Conservation (phyloP, 2,797 vertebrate genomes). For the Avahi laniger region DNA sequence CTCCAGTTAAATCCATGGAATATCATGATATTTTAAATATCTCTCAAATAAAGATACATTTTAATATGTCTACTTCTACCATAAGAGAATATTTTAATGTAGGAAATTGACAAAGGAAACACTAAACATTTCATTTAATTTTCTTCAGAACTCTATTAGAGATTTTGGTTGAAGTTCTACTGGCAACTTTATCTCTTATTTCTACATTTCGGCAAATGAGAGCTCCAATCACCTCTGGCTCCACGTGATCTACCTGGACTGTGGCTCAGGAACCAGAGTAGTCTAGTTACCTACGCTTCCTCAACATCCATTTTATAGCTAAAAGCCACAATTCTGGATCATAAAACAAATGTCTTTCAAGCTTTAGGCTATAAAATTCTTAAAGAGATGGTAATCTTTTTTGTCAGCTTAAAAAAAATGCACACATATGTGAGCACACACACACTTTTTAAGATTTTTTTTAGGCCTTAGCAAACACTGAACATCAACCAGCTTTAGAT, state of each 20-base stretch:
- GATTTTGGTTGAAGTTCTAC: background rate
- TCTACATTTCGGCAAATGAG: background rate
- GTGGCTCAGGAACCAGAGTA: background rate
- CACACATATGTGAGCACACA: background rate
- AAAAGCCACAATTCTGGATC: background rate
- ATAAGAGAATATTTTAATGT: background rate
- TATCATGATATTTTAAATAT: background rate
- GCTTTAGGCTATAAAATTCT: background rate
- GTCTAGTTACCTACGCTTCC: background rate
- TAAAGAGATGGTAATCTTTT: background rate
- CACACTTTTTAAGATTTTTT: background rate
- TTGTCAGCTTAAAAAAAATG: background rate
- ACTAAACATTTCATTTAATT: background rate
- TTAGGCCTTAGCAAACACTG: background rate
- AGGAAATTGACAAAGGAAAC: background rate
- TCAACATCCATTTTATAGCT: background rate
- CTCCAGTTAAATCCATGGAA: background rate
- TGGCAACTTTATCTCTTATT: background rate
- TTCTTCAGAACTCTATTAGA: background rate
- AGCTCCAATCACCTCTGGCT: background rate
- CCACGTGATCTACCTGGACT: background rate
- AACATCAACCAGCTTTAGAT: background rate
- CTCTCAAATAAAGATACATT: constrained; percentile 6
- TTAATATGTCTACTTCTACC: background rate
- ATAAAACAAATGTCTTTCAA: background rate